Evolutionary conservation across 1,140 invertebrate genomes (phyloP).

Genomic region (Drosophila tsacasi): DNA sequence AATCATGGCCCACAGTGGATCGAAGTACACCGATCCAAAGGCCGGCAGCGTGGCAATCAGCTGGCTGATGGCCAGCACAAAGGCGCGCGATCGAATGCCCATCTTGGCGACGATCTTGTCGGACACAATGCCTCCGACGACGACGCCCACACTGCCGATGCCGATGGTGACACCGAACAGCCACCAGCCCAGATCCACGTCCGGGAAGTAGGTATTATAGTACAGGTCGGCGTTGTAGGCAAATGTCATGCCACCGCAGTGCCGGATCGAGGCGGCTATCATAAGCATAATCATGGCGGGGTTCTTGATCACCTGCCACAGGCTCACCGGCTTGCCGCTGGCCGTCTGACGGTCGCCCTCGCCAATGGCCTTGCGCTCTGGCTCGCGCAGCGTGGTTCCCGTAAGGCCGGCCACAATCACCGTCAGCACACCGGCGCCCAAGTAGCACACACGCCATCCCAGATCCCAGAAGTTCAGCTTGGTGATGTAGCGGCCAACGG

Average conservation of each 20-base stretch:
- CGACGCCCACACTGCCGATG: conserved; percentile 94
- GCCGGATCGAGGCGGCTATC: conserved; percentile 94
- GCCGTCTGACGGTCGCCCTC: conserved; percentile 86
- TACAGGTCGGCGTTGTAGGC: conserved; percentile 96
- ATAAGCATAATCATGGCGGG: conserved; percentile 93
- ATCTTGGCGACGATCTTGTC: conserved; percentile 95
- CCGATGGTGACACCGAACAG: conserved; percentile 94
- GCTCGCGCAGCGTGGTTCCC: conserved; percentile 92
- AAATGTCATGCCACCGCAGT: conserved; percentile 95
- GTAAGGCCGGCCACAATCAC: conserved; percentile 91
- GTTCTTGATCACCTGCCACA: conserved; percentile 91
- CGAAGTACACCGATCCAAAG: conserved; percentile 94
- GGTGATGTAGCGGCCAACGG: conserved; percentile 95
- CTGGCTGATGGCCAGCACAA: conserved; percentile 93
- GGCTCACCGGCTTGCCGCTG: conserved; percentile 86
- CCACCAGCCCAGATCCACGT: conserved; percentile 95
- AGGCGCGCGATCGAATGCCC: conserved; percentile 93
- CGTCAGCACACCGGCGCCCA: conserved; percentile 92
- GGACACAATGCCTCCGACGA: conserved; percentile 94
- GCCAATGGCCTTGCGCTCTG: conserved; percentile 90
- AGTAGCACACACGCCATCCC: conserved; percentile 95
- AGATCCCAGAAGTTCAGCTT: conserved; percentile 91
- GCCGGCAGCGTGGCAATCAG: conserved; percentile 94
- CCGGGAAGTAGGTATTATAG: conserved; percentile 94
- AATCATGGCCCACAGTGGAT: conserved; percentile 93